Evolutionary conservation across 2,797 vertebrate genomes (phyloP), one percentile per base, ranked within the genome.

Genomic region (Danio albolineatus): DNA sequence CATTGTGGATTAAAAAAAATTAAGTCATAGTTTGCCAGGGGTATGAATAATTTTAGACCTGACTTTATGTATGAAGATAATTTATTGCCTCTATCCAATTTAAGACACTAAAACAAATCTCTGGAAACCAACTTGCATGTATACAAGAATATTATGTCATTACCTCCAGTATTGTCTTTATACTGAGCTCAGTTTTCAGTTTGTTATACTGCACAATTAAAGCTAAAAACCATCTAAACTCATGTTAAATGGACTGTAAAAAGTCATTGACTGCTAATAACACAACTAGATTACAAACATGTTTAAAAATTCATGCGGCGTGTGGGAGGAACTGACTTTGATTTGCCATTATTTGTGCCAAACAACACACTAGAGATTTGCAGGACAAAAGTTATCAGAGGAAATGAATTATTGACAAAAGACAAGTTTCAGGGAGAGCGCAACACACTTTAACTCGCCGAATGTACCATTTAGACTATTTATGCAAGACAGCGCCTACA

Each of bases 281-380:
- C 67, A 82, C 56, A 76, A 77, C 44, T 59, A 48, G 79, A 82
- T 83, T 85, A 78, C 76, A 81, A 46, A 64, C 66, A 66, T 3
- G 10, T 46, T 85, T 79, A 83, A 85, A 85, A 76, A 81, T 81
- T 66, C 49, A 83, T 85, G 79, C 75, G 61, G 54, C 66, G 57
- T 51, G 79, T 76, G 49, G 49, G 16, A 51, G 19, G 19, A 49
- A 21, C 48, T 51, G 67, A 38, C 82, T 83, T 78, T 73, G 79
- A 80, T 80, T 70, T 74, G 64, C 54, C 49, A 70, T 73, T 73
- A 70, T 66, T 79, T 62, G 49, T 54, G 44, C 76, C 41, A 65
- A 72, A 71, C 60, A 76, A 76, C 82, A 83, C 67, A 44, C 53
- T 53, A 28, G 60, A 53, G 67, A 62, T 38, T 41, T 51, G 48